Conservation (phyloP, 2,888 invertebrate genomes). For the Bombylius major region DNA sequence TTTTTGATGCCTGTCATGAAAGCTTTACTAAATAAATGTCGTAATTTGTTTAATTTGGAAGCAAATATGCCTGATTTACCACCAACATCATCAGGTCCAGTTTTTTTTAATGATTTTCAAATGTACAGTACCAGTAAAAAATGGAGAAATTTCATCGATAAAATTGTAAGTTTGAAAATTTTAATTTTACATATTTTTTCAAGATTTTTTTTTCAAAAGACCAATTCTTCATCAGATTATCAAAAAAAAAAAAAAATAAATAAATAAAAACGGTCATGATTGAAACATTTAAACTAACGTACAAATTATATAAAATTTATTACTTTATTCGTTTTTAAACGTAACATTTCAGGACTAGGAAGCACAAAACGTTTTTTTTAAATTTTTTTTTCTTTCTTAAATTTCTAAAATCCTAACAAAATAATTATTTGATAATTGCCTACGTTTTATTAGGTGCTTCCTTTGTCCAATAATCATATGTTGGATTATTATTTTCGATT, state of each 20-base stretch:
- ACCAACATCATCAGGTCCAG: slow-evolving; percentile 40
- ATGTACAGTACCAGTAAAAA: slow-evolving; percentile 41
- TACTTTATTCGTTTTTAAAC: too few species aligned
- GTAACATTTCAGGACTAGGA: slow-evolving; percentile 3
- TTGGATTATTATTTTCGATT: not conserved
- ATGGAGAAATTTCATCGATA: slow-evolving; percentile 42
- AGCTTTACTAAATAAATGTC: slow-evolving; percentile 43
- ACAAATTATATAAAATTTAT: too few species aligned
- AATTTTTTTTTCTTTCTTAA: too few species aligned
- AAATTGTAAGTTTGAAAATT: slow-evolving; percentile 34
- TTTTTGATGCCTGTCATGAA: slow-evolving; percentile 50
- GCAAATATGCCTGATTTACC: slow-evolving; percentile 39
- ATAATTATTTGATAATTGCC: too few species aligned
- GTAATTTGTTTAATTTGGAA: slow-evolving; percentile 30
- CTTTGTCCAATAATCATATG: not conserved
- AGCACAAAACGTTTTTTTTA: not conserved
- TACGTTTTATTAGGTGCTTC: not conserved
- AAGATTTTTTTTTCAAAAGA: not conserved
- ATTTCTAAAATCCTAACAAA: too few species aligned
- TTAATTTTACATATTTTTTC: not conserved
- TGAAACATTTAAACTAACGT: too few species aligned
- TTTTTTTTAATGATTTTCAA: slow-evolving; percentile 48
- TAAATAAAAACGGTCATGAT: too few species aligned
- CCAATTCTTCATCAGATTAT: too few species aligned
- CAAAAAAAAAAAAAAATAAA: too few species aligned